Percentiles rank a stretch among this genome's conserved stretches.
Conservation (phyloP, 1,140 invertebrate genomes). For the Nymphalis io region DNA sequence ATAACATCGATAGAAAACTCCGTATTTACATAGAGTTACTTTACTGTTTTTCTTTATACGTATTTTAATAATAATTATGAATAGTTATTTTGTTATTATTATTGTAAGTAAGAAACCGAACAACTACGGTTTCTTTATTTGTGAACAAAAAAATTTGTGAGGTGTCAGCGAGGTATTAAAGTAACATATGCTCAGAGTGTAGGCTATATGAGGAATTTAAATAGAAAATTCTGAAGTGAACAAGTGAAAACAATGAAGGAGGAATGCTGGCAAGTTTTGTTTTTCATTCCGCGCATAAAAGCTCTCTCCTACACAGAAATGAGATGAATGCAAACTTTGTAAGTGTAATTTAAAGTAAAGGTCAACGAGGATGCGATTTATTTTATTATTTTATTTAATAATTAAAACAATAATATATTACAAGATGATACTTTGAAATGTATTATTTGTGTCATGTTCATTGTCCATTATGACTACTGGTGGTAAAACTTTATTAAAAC, state of each 20-base stretch:
- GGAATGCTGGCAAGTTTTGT: constrained; percentile 34
- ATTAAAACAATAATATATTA: no score
- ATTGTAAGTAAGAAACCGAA: no score
- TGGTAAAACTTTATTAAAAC: no score
- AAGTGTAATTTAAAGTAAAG: constrained; percentile 25
- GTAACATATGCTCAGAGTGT: constrained; percentile 38
- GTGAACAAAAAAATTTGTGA: constrained; percentile 19
- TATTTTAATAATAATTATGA: no score
- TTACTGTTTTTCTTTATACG: no score
- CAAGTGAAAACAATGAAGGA: constrained; percentile 43
- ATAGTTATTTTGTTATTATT: no score
- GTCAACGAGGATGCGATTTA: constrained; percentile 16
- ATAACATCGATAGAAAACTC: not conserved
- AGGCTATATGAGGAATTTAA: constrained; percentile 47
- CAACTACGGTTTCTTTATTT: not conserved
- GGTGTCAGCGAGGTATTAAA: constrained; percentile 41
- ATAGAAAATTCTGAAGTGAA: constrained; percentile 51
- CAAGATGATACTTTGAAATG: no score
- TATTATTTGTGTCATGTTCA: no score
- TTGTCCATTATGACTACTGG: no score
- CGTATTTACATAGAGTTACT: no score
- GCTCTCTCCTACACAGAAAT: constrained; percentile 32
- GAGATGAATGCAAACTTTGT: constrained; percentile 25
- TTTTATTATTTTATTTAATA: constrained; percentile 1
- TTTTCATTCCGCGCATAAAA: constrained; percentile 37